Percentiles rank a stretch among this genome's conserved stretches.
phyloP scores from a whole-genome alignment of 2,113 vertebrate genomes.

The Bujurquina vittata region DNA sequence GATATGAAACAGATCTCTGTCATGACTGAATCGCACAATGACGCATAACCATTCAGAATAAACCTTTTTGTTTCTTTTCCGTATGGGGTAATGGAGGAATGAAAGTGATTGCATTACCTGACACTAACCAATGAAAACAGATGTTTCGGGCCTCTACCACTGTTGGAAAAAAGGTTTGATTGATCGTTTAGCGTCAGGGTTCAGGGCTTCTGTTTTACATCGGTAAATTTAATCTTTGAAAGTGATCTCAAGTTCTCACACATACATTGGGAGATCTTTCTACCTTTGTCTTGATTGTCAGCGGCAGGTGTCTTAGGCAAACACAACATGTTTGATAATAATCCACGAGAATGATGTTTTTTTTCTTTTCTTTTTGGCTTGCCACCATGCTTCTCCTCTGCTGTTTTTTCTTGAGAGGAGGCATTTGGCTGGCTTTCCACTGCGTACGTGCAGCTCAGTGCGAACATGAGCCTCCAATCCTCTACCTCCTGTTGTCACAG shows the following conservation, averaged over 20 bases:
- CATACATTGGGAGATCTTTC: slow-evolving; percentile 7
- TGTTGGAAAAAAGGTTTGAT: not conserved
- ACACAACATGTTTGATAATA: slow-evolving; percentile 21
- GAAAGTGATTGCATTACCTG: not conserved
- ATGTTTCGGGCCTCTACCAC: not conserved
- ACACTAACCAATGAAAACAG: not conserved
- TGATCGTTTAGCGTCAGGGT: slow-evolving; percentile 5
- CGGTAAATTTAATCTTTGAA: not conserved
- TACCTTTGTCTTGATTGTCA: slow-evolving; percentile 19
- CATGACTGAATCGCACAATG: not conserved
- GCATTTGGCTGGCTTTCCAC: slow-evolving; percentile 58
- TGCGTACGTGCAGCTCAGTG: slow-evolving; percentile 70
- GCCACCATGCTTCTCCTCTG: slow-evolving; percentile 25
- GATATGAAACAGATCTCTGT: not conserved
- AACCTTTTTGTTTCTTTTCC: not conserved
- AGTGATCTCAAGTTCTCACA: not conserved
- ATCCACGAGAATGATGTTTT: slow-evolving; percentile 31
- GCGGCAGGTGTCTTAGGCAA: slow-evolving; percentile 30
- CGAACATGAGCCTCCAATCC: slow-evolving; percentile 54
- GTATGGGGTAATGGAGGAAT: not conserved
- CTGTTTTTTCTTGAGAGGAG: slow-evolving; percentile 62
- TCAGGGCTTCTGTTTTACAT: slow-evolving; percentile 8
- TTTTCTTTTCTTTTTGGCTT: not conserved
- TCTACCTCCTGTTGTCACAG: slow-evolving; percentile 63
- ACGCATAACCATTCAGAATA: not conserved